Conservation (phyloP, 2,113 vertebrate genomes). For the Deroptyus accipitrinus region DNA sequence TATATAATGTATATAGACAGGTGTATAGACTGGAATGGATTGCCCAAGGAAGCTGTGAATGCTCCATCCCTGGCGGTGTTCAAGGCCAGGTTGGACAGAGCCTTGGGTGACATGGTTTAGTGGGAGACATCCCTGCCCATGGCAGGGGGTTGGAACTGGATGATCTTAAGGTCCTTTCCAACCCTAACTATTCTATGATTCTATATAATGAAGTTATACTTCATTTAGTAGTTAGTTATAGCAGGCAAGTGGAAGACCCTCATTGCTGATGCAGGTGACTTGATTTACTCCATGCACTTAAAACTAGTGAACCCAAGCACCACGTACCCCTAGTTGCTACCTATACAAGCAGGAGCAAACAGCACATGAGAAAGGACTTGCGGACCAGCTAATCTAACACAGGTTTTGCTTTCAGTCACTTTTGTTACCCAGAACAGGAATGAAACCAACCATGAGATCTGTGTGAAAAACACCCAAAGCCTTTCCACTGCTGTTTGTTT, state of each 20-base stretch:
- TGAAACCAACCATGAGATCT: neutral
- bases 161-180: too few species aligned
- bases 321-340: neutral
- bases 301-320: neutral
- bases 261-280: neutral
- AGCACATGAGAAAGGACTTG: accelerated
- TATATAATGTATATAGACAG: neutral
- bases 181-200: too few species aligned
- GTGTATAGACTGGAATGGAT: too few species aligned
- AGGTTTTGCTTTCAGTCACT: neutral
- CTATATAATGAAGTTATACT: neutral
- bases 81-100: too few species aligned
- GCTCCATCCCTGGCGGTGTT: too few species aligned
- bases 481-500: neutral
- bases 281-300: neutral
- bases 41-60: too few species aligned
- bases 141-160: too few species aligned
- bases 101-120: too few species aligned
- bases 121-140: too few species aligned
- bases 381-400: neutral
- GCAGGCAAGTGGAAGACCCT: neutral
- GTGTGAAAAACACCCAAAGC: neutral
- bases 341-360: neutral
- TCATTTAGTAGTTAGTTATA: neutral
- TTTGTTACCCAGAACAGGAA: neutral